Conservation (phyloP, 2,113 vertebrate genomes). For the Thoracochromis brauschi region DNA sequence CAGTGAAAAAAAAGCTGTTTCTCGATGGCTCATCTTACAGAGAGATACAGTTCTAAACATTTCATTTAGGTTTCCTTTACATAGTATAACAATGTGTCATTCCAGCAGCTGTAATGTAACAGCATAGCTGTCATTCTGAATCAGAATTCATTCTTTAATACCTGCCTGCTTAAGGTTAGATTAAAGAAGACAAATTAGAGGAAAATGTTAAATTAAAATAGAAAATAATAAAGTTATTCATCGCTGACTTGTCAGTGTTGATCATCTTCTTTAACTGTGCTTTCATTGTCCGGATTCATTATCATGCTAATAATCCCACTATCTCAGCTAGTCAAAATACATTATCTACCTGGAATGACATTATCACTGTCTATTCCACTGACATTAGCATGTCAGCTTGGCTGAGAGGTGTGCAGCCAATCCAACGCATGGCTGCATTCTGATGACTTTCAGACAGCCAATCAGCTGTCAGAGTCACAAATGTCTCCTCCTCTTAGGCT, state of each 20-base stretch:
- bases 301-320: conserved; percentile 19
- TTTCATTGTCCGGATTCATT: conserved; percentile 42
- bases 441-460: conserved; percentile 28
- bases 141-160: conserved; percentile 22
- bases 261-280: conserved; percentile 34
- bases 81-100: background rate
- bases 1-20: background rate
- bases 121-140: conserved; percentile 24
- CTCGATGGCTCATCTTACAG: background rate
- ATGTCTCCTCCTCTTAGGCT: conserved; percentile 63
- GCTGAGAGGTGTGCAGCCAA: conserved; percentile 61
- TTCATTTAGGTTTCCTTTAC: background rate
- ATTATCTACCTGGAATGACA: conserved; percentile 59
- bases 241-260: conserved; percentile 53
- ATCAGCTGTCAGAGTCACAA: conserved; percentile 53
- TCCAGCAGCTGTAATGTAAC: background rate
- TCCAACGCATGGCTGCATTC: conserved; percentile 62
- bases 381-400: conserved; percentile 46
- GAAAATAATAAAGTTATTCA: conserved; percentile 60
- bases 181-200: conserved; percentile 61
- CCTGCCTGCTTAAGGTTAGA: conserved; percentile 31
- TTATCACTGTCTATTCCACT: conserved; percentile 56
- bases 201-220: conserved; percentile 55
- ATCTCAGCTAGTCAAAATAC: conserved; percentile 36
- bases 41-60: background rate